Evolutionary conservation across 2,888 invertebrate genomes (phyloP), one percentile per base, ranked within the genome.

Genomic region (Lymantria monacha): DNA sequence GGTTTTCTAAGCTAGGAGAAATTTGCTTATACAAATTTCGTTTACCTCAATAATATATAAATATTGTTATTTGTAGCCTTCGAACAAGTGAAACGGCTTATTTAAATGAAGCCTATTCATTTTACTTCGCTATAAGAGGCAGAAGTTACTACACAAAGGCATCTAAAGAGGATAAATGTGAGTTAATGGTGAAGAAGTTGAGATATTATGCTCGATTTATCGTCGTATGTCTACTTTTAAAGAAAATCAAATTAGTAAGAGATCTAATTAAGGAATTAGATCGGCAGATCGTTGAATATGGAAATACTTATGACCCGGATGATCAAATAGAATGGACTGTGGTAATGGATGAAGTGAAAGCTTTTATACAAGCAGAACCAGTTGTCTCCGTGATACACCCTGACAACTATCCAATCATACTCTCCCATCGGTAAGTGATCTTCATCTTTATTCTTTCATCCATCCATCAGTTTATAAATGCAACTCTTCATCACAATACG

Each of bases 11-110:
- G n/a, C n/a, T n/a, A n/a, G n/a, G n/a, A n/a, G n/a, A n/a, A n/a
- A n/a, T n/a, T n/a, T n/a, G 22, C 22, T 22, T 22, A 22, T 22
- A 22, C 5, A 22, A 3, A 22, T 22, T 5, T 22, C 5, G 5
- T 22, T 22, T 22, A 22, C 5, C 3, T 22, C 5, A 22, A 22
- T 22, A 22, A 22, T 22, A 22, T 22, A 5, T 22, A 5, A 3
- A 22, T 22, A 22, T 3, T 22, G 5, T 22, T 22, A 22, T 22
- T 22, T 93, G 41, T 85, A 97, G 97, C 85, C 93, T 99, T 75
- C 93, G 98, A 76, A 99, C 99, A 59, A 98, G 98, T 87, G 98
- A 99, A 91, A 97, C 97, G 37, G 97, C 97, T 85, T 99, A 98
- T 87, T 92, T 99, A 71, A 97, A 97, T 83, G 99, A 99, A 92